Evolutionary conservation across 2,113 vertebrate genomes (phyloP).

Genomic region (Cygnus atratus): DNA sequence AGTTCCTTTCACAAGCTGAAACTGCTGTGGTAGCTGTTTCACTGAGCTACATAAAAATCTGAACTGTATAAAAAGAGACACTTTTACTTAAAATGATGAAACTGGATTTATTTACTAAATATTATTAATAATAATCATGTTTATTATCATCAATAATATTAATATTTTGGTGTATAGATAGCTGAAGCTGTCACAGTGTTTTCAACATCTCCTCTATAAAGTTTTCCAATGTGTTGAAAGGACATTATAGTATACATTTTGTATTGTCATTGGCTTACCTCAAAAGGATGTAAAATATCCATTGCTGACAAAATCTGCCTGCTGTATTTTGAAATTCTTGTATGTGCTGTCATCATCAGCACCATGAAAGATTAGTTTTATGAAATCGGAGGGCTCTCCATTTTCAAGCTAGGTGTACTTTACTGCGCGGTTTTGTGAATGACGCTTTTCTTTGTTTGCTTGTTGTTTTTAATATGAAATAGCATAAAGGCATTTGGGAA

Average conservation of each 20-base stretch:
- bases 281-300: neutral
- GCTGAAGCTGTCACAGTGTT: neutral
- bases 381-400: neutral
- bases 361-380: neutral
- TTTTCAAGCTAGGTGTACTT: neutral
- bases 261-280: neutral
- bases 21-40: neutral
- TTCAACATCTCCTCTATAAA: neutral
- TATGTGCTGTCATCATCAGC: neutral
- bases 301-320: neutral
- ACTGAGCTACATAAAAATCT: neutral
- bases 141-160: neutral
- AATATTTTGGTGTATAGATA: neutral
- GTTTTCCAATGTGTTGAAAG: neutral
- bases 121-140: neutral
- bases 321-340: neutral
- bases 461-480: neutral
- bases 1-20: neutral
- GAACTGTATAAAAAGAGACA: neutral
- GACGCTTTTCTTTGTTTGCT: neutral
- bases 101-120: neutral
- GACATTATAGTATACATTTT: neutral
- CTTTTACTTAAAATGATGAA: neutral
- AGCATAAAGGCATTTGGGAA: neutral
- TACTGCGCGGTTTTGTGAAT: neutral